Percentiles rank a stretch among this genome's conserved stretches.
Conservation (phyloP, 2,888 invertebrate species). For the Muscina levida region DNA sequence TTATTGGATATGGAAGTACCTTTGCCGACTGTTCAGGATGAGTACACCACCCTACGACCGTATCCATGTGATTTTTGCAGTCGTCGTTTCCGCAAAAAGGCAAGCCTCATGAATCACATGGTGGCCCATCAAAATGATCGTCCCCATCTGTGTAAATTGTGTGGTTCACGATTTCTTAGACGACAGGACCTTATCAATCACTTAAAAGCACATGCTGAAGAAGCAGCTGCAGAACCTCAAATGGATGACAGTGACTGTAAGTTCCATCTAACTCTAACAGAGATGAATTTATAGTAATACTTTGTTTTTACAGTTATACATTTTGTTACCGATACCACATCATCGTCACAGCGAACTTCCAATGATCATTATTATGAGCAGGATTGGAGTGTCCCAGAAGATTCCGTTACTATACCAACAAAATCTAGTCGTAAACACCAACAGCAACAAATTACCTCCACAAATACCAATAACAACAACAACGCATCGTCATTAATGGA, state of each 20-base stretch:
- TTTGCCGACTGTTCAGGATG: constrained; percentile 89
- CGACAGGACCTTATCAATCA: constrained; percentile 91
- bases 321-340: constrained; percentile 54
- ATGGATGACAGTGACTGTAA: constrained; percentile 74
- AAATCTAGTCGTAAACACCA: constrained; percentile 67
- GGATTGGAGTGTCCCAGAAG: constrained; percentile 72
- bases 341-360: constrained; percentile 63
- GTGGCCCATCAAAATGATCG: constrained; percentile 91
- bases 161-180: constrained; percentile 89
- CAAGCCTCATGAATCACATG: constrained; percentile 92
- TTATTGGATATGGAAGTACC: constrained; percentile 86
- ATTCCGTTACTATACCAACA: constrained; percentile 63
- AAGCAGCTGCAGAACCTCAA: constrained; percentile 85
- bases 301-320: constrained; percentile 56
- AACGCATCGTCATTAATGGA: constrained; percentile 43
- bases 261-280: constrained; percentile 30
- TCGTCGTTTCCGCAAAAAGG: constrained; percentile 90
- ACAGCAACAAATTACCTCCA: constrained; percentile 45
- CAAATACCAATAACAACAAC: constrained; percentile 49
- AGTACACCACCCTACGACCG: constrained; percentile 85
- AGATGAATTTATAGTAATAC: background rate
- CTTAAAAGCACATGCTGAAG: constrained; percentile 89
- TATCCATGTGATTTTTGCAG: constrained; percentile 94
- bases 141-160: constrained; percentile 90
- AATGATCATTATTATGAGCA: constrained; percentile 78